A percentile compares a stretch with the other conserved stretches of the same genome.
phyloP scores from a whole-genome alignment of 2,888 invertebrate species.

The Eristalis arbustorum region DNA sequence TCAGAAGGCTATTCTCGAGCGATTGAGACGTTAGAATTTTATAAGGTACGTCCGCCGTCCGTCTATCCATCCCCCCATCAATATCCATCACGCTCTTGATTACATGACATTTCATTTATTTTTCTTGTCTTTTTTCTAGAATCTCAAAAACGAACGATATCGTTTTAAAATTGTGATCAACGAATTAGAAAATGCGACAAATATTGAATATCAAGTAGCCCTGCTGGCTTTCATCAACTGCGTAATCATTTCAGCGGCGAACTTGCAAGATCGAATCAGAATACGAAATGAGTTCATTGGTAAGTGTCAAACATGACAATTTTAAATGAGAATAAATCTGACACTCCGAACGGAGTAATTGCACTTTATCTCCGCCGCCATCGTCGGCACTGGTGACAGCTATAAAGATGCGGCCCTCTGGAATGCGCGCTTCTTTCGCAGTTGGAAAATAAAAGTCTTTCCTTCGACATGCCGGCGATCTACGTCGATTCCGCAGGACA shows the following conservation, averaged over 20 bases:
- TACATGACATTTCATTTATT: constrained; percentile 23
- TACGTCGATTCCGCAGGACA: constrained; percentile 72
- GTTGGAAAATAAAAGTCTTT: constrained; percentile 15
- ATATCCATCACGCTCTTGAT: constrained; percentile 35
- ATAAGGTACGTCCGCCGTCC: constrained; percentile 85
- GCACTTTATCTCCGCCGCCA: neutral
- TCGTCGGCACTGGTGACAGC: neutral
- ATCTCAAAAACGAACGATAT: constrained; percentile 92
- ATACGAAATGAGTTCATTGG: constrained; percentile 97
- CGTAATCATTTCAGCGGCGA: constrained; percentile 93
- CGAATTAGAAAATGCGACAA: constrained; percentile 89
- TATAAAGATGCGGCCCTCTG: constrained; percentile 1
- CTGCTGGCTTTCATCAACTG: constrained; percentile 97
- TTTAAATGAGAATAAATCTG: constrained; percentile 44
- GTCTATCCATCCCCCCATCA: neutral
- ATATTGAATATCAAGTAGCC: constrained; percentile 93
- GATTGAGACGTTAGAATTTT: constrained; percentile 94
- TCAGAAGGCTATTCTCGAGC: constrained; percentile 93
- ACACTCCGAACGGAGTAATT: constrained; percentile 13
- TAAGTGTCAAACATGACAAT: constrained; percentile 80
- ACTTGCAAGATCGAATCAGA: constrained; percentile 91
- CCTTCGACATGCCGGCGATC: constrained; percentile 52
- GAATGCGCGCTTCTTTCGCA: neutral
- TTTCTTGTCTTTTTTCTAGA: constrained; percentile 82
- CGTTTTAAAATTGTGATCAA: constrained; percentile 93